These are phyloP conservation scores for Tamandua tetradactyla DNA, from an alignment of 2,797 vertebrate genomes.

Conservation along the genomic window DNA sequence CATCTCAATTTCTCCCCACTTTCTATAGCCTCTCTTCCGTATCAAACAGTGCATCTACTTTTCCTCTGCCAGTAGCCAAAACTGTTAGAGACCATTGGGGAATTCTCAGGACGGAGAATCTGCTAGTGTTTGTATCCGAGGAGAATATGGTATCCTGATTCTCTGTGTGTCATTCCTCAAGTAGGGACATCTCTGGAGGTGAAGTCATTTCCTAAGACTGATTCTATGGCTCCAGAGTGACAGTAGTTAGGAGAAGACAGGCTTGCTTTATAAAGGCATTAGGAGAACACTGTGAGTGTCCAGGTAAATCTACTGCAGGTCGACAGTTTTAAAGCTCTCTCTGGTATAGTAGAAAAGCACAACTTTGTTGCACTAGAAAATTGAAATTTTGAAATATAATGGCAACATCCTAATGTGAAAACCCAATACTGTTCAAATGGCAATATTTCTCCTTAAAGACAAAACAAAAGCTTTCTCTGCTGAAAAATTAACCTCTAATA, in stretches of 20 bases:
- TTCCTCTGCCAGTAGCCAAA: conserved; percentile 12
- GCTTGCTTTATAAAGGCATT: neutral
- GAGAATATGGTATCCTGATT: neutral
- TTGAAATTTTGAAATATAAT: conserved; percentile 61
- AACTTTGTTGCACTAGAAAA: conserved; percentile 48
- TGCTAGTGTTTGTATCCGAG: neutral
- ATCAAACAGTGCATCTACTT: neutral
- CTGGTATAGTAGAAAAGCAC: conserved; percentile 20
- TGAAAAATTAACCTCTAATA: conserved; percentile 44
- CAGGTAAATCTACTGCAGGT: neutral
- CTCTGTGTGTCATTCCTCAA: conserved; percentile 12
- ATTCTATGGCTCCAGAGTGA: conserved; percentile 1
- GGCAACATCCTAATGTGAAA: conserved; percentile 44
- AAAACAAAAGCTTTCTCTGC: neutral
- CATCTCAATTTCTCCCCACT: fast-evolving
- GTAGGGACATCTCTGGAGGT: conserved; percentile 6
- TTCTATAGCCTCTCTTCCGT: neutral
- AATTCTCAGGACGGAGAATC: conserved; percentile 10
- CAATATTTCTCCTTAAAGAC: conserved; percentile 27
- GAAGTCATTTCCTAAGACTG: conserved; percentile 47
- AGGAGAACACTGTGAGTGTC: neutral
- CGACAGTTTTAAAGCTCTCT: conserved; percentile 43
- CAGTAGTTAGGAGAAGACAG: neutral
- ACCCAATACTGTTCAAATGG: conserved; percentile 20
- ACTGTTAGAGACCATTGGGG: neutral